These are phyloP conservation scores for Setophaga kirtlandii DNA, from an alignment of 2,113 vertebrate genomes.

Conservation along the genomic window DNA sequence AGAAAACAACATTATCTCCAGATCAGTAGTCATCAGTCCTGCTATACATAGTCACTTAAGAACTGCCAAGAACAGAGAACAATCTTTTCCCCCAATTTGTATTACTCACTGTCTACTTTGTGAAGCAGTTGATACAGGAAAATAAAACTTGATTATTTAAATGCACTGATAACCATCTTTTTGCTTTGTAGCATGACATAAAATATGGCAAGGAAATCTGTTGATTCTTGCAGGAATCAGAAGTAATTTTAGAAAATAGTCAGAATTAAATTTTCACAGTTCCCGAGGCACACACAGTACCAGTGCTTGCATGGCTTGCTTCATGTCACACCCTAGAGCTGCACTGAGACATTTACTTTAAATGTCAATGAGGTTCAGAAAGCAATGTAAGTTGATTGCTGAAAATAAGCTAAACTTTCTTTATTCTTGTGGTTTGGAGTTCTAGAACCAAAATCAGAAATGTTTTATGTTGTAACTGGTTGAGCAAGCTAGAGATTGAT, in stretches of 20 bases:
- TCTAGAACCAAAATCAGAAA: conserved; percentile 34
- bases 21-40: background rate
- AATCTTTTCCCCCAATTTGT: background rate
- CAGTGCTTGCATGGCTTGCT: background rate
- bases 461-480: background rate
- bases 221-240: conserved; percentile 6
- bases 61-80: background rate
- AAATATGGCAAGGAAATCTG: background rate
- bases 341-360: background rate
- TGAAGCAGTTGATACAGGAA: background rate
- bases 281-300: fast-evolving
- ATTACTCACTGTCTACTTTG: background rate
- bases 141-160: conserved; percentile 12
- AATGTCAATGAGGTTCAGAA: background rate
- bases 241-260: background rate
- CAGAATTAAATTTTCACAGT: background rate
- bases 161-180: background rate
- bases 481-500: conserved; percentile 31
- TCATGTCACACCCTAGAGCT: background rate
- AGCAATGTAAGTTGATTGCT: background rate
- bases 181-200: background rate
- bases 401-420: background rate
- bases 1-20: background rate
- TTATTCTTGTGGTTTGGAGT: conserved; percentile 23
- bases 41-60: background rate